A percentile compares a stretch with the other conserved stretches of the same genome.
Evolutionary conservation across 2,888 invertebrate species (phyloP).

Genomic region (Caprella mutica): DNA sequence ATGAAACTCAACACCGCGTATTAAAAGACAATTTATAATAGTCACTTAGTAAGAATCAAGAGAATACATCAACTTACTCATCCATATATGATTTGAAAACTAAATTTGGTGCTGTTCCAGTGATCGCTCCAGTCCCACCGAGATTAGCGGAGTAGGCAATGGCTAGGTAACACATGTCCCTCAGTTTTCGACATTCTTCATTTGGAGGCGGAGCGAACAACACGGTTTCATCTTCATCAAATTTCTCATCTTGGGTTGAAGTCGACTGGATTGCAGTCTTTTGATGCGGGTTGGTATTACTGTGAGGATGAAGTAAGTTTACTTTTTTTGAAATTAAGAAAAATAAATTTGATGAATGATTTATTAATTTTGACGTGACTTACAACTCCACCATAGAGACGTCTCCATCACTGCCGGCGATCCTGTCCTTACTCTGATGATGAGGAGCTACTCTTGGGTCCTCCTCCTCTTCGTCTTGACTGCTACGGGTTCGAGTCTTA

Average conservation of each 20-base stretch:
- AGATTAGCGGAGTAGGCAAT: constrained; percentile 40
- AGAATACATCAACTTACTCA: constrained; percentile 28
- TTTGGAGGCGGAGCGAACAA: constrained; percentile 35
- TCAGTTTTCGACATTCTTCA: constrained; percentile 13
- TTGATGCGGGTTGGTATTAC: too few species aligned
- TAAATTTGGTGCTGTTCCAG: constrained; percentile 42
- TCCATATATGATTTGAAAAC: constrained; percentile 36
- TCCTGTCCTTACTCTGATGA: constrained; percentile 1
- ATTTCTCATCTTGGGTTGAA: too few species aligned
- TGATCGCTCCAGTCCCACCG: constrained; percentile 42
- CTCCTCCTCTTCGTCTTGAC: neutral
- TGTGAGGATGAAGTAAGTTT: too few species aligned
- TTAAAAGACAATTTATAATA: too few species aligned
- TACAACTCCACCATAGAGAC: neutral
- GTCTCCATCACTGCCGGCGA: neutral
- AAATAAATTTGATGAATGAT: too few species aligned
- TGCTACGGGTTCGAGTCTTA: too few species aligned
- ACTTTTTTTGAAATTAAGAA: too few species aligned
- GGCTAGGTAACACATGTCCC: constrained; percentile 30
- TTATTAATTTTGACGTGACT: too few species aligned
- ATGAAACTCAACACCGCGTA: too few species aligned
- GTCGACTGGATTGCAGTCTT: too few species aligned
- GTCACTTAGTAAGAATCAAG: too few species aligned
- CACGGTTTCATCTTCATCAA: constrained; percentile 1
- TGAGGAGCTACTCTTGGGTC: constrained; percentile 3